Percentiles rank a stretch among this genome's conserved stretches.
Evolutionary conservation across 2,888 invertebrate species (phyloP).

Genomic region (Caenorhabditis sp.): DNA sequence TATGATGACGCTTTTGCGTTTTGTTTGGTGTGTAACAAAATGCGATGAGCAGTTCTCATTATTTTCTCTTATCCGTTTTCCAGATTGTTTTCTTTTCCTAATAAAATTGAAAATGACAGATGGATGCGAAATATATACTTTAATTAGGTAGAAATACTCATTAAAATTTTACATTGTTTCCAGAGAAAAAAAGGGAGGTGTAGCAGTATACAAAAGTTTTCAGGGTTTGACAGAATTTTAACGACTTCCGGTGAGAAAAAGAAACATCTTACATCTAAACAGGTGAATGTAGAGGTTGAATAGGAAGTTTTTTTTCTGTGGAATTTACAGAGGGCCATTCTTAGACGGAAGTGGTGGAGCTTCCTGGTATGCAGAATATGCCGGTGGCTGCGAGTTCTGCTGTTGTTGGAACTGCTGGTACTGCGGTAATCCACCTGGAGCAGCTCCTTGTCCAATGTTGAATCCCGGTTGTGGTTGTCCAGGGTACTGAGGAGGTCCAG

Average conservation of each 20-base stretch:
- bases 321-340: conserved; percentile 34
- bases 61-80: conserved; percentile 19
- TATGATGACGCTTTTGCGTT: conserved; percentile 43
- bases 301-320: too few species aligned
- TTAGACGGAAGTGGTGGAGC: conserved; percentile 67
- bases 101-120: conserved; percentile 21
- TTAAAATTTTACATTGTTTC: neutral
- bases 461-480: conserved; percentile 39
- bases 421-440: conserved; percentile 17
- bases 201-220: neutral
- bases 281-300: too few species aligned
- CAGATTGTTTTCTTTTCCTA: conserved; percentile 20
- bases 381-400: conserved; percentile 47
- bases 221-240: neutral
- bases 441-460: conserved; percentile 47
- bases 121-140: neutral
- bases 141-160: too few species aligned
- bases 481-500: conserved; percentile 18
- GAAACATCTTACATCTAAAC: too few species aligned
- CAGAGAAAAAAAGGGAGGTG: neutral
- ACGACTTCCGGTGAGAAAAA: too few species aligned
- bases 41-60: conserved; percentile 44
- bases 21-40: conserved; percentile 46
- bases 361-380: conserved; percentile 56
- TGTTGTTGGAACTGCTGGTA: conserved; percentile 36